Evolutionary conservation across 2,797 vertebrate genomes (phyloP).

Genomic region (Pangasius krempfi): DNA sequence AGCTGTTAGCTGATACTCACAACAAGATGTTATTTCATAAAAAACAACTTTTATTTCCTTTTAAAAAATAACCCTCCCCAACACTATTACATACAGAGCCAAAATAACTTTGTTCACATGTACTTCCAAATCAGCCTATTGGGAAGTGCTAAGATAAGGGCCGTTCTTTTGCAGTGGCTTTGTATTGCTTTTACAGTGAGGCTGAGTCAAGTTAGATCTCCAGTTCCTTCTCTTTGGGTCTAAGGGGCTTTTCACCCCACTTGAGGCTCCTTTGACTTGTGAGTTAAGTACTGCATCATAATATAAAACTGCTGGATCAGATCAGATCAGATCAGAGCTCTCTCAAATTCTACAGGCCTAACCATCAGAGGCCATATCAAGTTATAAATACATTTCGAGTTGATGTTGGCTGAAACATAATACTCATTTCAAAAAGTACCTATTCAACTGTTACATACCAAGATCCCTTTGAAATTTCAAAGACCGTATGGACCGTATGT

Average conservation of each 20-base stretch:
- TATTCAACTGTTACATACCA: conserved; percentile 62
- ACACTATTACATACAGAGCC: conserved; percentile 81
- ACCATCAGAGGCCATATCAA: conserved; percentile 60
- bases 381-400: conserved; percentile 78
- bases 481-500: conserved; percentile 55
- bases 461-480: conserved; percentile 65
- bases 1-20: neutral
- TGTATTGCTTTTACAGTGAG: conserved; percentile 81
- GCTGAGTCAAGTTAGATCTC: conserved; percentile 69
- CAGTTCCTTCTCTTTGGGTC: conserved; percentile 56
- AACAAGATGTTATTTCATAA: conserved; percentile 66
- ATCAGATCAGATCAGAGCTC: conserved; percentile 52
- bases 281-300: conserved; percentile 77
- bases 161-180: conserved; percentile 79
- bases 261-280: conserved; percentile 78
- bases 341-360: conserved; percentile 65
- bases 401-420: conserved; percentile 73
- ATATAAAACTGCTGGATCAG: conserved; percentile 45
- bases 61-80: conserved; percentile 82
- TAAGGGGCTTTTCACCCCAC: conserved; percentile 59
- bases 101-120: conserved; percentile 75
- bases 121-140: conserved; percentile 74
- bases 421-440: conserved; percentile 73
- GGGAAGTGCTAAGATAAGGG: conserved; percentile 82
- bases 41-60: conserved; percentile 83